Conservation (phyloP, 2,113 vertebrate species). For the Girardinichthys multiradiatus region DNA sequence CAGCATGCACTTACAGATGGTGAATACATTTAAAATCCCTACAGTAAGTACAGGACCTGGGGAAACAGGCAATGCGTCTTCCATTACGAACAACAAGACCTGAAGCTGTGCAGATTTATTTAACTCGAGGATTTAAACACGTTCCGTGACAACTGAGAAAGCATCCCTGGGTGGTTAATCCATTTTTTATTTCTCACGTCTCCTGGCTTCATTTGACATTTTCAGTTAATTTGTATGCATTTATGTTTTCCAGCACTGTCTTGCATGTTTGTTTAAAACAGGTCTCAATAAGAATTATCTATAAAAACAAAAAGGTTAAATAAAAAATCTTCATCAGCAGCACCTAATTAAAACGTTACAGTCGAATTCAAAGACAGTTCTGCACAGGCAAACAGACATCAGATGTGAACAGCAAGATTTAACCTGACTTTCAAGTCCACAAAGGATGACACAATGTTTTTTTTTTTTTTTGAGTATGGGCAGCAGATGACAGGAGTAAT, state of each 20-base stretch:
- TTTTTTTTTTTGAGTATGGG: constrained; percentile 22
- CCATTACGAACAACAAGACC: not conserved
- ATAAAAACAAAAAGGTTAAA: not conserved
- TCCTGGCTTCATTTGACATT: no score
- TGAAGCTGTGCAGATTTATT: no score
- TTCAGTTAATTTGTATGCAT: no score
- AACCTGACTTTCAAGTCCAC: constrained; percentile 49
- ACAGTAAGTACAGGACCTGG: not conserved
- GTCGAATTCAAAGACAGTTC: constrained; percentile 34
- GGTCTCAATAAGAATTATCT: not conserved
- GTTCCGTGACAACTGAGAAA: not conserved
- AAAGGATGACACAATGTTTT: constrained; percentile 28
- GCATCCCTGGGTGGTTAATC: no score
- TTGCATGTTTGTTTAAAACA: no score
- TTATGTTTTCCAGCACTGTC: no score
- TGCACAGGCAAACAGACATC: constrained; percentile 43
- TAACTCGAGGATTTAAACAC: not conserved
- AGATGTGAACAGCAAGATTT: constrained; percentile 39
- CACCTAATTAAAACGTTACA: constrained; percentile 17
- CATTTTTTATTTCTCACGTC: no score
- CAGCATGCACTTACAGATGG: no score
- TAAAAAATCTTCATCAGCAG: not conserved
- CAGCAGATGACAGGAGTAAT: constrained; percentile 56
- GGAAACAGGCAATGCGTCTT: not conserved
- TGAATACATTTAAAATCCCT: no score